Evolutionary conservation across 2,797 vertebrate genomes (phyloP).

Genomic region (Sebastes glaucus): DNA sequence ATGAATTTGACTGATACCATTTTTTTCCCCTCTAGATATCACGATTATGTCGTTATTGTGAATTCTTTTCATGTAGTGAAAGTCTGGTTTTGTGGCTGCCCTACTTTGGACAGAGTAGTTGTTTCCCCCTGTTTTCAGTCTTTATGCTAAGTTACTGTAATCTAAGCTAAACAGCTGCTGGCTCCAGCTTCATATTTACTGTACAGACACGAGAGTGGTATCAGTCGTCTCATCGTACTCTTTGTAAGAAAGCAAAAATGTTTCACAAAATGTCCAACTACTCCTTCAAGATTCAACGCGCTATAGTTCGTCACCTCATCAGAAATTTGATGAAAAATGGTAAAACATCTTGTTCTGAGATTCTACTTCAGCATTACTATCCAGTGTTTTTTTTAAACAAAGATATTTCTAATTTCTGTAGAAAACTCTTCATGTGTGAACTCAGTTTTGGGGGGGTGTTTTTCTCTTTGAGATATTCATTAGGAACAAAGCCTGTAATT

Average conservation of each 20-base stretch:
- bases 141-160: no score
- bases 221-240: background rate
- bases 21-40: background rate
- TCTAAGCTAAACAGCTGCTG: no score
- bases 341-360: background rate
- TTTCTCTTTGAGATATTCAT: slow-evolving; percentile 4
- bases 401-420: background rate
- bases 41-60: no score
- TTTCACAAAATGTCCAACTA: no score
- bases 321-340: background rate
- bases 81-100: no score
- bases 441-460: background rate
- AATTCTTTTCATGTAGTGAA: no score
- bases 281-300: background rate
- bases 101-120: no score
- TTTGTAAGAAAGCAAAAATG: background rate
- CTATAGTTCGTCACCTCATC: background rate
- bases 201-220: no score
- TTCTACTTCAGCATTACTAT: background rate
- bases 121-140: no score
- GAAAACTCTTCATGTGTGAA: background rate
- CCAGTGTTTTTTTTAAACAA: background rate
- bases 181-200: no score
- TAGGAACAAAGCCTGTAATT: slow-evolving; percentile 31
- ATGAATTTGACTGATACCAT: no score